A percentile compares a stretch with the other conserved stretches of the same genome.
These are phyloP conservation scores for Diuraphis noxia DNA, from an alignment of 1,140 invertebrate genomes.

Conservation along the genomic window DNA sequence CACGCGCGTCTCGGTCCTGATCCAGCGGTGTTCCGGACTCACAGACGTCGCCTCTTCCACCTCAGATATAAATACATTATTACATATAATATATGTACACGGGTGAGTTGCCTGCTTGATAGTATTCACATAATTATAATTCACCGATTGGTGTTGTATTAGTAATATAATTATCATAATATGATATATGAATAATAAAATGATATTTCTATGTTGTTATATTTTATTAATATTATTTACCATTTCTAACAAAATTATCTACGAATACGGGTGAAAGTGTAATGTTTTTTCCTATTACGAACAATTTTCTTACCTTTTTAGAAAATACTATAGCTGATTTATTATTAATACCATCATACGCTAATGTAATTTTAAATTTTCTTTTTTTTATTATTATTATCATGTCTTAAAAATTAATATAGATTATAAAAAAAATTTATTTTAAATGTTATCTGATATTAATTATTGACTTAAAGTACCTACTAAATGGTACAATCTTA, in stretches of 20 bases:
- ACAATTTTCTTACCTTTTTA: not conserved
- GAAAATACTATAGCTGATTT: not conserved
- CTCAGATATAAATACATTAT: too few relatives aligned
- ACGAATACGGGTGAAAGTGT: too few relatives aligned
- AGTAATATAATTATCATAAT: not conserved
- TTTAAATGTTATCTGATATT: not conserved
- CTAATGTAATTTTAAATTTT: not conserved
- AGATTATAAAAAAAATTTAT: not conserved
- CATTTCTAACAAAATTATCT: not conserved
- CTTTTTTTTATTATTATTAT: too few relatives aligned
- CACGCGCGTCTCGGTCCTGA: not conserved
- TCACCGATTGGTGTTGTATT: not conserved
- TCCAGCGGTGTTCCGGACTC: not conserved
- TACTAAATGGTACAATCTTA: not conserved
- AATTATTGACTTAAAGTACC: too few relatives aligned
- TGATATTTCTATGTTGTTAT: not conserved
- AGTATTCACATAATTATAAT: not conserved
- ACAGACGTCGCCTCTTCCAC: not conserved
- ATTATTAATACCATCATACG: too few relatives aligned
- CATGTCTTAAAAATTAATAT: not conserved
- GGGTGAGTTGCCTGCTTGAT: not conserved
- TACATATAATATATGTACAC: not conserved
- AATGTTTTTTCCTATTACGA: not conserved
- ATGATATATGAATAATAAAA: not conserved
- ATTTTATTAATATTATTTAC: not conserved